phyloP scores from a whole-genome alignment of 2,113 vertebrate species.

The Alethe castanea region DNA sequence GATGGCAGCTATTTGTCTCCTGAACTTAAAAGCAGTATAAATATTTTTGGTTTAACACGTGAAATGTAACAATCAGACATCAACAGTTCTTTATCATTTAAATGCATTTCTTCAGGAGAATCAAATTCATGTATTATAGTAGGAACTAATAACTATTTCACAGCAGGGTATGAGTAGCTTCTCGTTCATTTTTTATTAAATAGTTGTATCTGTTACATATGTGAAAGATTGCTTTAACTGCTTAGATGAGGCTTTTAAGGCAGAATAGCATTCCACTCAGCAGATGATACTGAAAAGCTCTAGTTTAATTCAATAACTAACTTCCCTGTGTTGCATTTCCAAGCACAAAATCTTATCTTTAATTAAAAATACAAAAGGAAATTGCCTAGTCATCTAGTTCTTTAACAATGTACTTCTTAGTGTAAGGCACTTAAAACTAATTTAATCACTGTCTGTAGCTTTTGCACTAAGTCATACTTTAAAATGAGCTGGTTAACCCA shows the following conservation, averaged over 20 bases:
- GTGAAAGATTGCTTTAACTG: conserved; percentile 23
- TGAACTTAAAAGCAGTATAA: neutral
- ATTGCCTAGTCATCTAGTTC: neutral
- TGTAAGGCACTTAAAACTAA: neutral
- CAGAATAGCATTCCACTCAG: neutral
- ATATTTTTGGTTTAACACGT: neutral
- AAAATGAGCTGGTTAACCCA: conserved; percentile 5
- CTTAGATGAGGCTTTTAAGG: neutral
- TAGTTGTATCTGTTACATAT: conserved; percentile 44
- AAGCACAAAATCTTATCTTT: conserved; percentile 16
- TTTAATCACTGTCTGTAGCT: neutral
- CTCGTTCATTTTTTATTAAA: conserved; percentile 60
- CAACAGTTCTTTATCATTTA: neutral
- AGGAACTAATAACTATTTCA: conserved; percentile 25
- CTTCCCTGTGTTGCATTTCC: neutral
- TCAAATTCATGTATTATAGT: neutral
- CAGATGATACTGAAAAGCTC: neutral
- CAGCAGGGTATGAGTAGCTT: conserved; percentile 3
- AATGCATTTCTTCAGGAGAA: neutral
- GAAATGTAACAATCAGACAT: neutral
- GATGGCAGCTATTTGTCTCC: neutral
- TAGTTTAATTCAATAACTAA: conserved; percentile 23
- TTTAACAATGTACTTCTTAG: neutral
- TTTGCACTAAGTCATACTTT: neutral
- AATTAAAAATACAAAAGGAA: conserved; percentile 25